A percentile compares a stretch with the other conserved stretches of the same genome.
These are phyloP conservation scores for Antennarius striatus DNA, from an alignment of 2,113 vertebrate genomes.

Conservation along the genomic window DNA sequence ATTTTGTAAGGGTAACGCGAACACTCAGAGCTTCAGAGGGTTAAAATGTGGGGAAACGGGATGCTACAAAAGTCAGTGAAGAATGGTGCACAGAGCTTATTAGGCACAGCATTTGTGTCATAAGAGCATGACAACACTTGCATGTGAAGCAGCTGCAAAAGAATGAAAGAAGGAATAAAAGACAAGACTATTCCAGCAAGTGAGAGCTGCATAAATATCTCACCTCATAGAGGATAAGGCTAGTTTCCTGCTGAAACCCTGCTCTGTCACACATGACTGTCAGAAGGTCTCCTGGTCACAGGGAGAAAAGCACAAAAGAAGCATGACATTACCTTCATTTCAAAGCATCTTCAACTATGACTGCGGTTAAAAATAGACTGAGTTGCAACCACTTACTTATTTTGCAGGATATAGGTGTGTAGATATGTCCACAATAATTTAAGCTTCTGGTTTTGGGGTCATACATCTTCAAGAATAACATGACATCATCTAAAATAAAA, in stretches of 20 bases:
- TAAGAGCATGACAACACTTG: background rate
- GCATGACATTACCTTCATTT: background rate
- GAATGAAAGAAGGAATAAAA: conserved; percentile 15
- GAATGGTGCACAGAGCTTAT: conserved; percentile 1
- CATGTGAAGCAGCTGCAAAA: conserved; percentile 1
- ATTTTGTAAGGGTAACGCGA: background rate
- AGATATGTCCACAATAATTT: conserved; percentile 99
- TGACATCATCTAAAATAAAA: conserved; percentile 90
- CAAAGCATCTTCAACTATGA: background rate
- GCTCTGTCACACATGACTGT: conserved; percentile 99
- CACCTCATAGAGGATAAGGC: conserved; percentile 99
- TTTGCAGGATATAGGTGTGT: conserved; percentile 99
- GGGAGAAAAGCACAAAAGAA: conserved; percentile 18
- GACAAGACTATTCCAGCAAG: conserved; percentile 9
- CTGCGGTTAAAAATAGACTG: background rate
- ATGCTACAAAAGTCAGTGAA: background rate
- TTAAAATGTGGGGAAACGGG: background rate
- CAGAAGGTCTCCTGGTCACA: conserved; percentile 92
- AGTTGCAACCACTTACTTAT: conserved; percentile 87
- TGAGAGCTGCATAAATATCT: conserved; percentile 37
- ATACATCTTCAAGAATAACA: conserved; percentile 99
- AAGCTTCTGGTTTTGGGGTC: conserved; percentile 98
- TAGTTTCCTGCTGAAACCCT: conserved; percentile 99
- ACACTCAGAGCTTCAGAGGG: background rate
- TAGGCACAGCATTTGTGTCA: background rate